Base-by-base conservation (phyloP, 2,113 vertebrate genomes). In the Tylochromis polylepis region DNA sequence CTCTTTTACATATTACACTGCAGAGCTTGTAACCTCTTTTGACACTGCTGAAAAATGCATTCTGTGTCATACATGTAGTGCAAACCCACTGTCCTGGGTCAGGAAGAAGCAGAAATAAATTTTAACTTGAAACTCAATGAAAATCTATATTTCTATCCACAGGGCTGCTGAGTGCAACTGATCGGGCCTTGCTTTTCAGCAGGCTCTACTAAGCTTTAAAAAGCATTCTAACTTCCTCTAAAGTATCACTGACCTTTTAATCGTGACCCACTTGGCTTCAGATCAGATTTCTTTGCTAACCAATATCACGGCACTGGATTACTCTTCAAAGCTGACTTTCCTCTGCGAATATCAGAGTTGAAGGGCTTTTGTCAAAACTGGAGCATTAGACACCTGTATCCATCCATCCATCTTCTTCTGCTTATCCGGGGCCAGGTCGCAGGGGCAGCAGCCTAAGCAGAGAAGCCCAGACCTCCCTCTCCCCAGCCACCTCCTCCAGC, bases 231-330 rank as follows among this genome's bases (percentile, higher is more conserved):
- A 55, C 65, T 82, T 83, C 75, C 85, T 84, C n/a, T 3, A 4
- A 41, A 77, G 55, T 24, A 85, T 22, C 2, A 20, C 27, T 89
- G 88, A 89, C 89, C 87, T 93, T 92, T 88, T 70, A 10, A 62
- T 81, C 5, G 11, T 51, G 86, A 10, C 86, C 87, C 18, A 4
- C 24, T 87, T 41, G 0, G 7, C 81, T 82, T 65, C 46, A 59
- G 79, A 78, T 87, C 85, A 70, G 0, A 43, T 89, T 27, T 65
- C 72, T 43, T 38, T 36, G 34, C 56, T n/a, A 9, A 27, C 38
- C 16, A 16, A 0, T 62, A n/a, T 85, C 82, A 18, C 7, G 16
- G 43, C 7, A 11, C 43, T 0, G 62, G 16, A 22, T 49, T 49
- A 11, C 10, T 3, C 34, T 78, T 6, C 55, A 80, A 58, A 43